Evolutionary conservation across 64 coral and sea anemone genomes (phyloP), one percentile per base, ranked within the genome.

Genomic region (Stichodactyla mertensii): DNA sequence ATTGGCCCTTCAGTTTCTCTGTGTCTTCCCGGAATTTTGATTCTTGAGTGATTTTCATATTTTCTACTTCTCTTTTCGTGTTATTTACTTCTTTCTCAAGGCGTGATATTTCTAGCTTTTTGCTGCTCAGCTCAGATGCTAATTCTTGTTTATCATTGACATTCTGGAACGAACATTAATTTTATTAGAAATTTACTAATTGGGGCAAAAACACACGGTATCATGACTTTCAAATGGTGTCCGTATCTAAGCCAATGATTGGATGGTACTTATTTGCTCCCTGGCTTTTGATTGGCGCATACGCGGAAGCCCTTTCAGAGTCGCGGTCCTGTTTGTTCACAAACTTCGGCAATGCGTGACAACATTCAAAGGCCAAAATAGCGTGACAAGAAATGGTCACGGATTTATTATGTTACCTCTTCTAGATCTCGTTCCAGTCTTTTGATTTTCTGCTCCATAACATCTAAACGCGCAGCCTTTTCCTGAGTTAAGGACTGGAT

Each of bases 61-160:
- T 82, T 57, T 92, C 81, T 23, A 93, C 79, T 57, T 97, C 94
- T 77, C 82, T 89, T 6, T 87, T 89, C 26, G 87, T 55, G 74
- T 90, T 97, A 57, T 90, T 82, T 53, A 84, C 31, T 57, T 97
- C 94, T 78, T 92, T 92, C 52, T 97, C 94, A 19, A 97, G 82
- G 64, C 83, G 85, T 2, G 94, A 90, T 24, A 97, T 84, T 55
- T 97, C 94, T 26, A 93, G 61, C 59, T 90, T 97, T 86, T 93
- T 97, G 80, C 88, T 93, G 54, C 85, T 97, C 53, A 97, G 86
- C 56, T 97, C 94, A 77, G 88, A 93, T 23, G 91, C 59, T 61
- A 97, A 77, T 62, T 90, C 58, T 24, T 97, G 87, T 20, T 93
- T 89, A 14, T 86, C 52, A n/a, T 83, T 88, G 18, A 77, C 87